A percentile compares a stretch with the other conserved stretches of the same genome.
Conservation (phyloP, 2,888 invertebrate genomes). For the Acleris laterana region DNA sequence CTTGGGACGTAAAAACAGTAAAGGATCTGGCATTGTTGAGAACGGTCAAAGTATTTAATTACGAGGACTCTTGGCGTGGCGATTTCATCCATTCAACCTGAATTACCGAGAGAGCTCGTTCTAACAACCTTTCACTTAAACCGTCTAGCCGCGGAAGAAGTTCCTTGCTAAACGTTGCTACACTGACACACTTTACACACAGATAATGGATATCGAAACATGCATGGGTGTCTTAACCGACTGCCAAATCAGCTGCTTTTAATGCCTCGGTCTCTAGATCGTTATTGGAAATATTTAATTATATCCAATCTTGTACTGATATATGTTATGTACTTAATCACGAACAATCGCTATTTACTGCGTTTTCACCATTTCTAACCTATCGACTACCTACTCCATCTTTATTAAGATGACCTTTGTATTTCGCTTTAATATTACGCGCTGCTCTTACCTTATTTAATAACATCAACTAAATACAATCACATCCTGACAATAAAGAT, state of each 20-base stretch:
- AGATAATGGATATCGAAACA: constrained; percentile 11
- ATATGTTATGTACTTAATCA: background rate
- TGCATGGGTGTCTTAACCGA: constrained; percentile 16
- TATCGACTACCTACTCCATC: no score
- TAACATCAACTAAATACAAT: no score
- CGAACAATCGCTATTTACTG: background rate
- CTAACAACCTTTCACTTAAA: constrained; percentile 27
- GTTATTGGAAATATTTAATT: constrained; percentile 1
- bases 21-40: constrained; percentile 51
- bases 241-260: background rate
- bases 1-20: constrained; percentile 49
- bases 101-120: constrained; percentile 33
- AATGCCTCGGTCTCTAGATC: background rate
- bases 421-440: no score
- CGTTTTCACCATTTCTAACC: no score
- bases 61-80: constrained; percentile 55
- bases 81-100: constrained; percentile 51
- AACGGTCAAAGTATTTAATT: constrained; percentile 68
- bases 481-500: no score
- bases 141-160: constrained; percentile 17
- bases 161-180: constrained; percentile 14
- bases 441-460: no score
- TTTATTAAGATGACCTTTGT: no score
- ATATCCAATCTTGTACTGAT: background rate
- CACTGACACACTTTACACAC: constrained; percentile 15